A percentile compares a stretch with the other conserved stretches of the same genome.
These are phyloP conservation scores for Drosophila mayri DNA, from an alignment of 1,140 invertebrate species.

Conservation along the genomic window DNA sequence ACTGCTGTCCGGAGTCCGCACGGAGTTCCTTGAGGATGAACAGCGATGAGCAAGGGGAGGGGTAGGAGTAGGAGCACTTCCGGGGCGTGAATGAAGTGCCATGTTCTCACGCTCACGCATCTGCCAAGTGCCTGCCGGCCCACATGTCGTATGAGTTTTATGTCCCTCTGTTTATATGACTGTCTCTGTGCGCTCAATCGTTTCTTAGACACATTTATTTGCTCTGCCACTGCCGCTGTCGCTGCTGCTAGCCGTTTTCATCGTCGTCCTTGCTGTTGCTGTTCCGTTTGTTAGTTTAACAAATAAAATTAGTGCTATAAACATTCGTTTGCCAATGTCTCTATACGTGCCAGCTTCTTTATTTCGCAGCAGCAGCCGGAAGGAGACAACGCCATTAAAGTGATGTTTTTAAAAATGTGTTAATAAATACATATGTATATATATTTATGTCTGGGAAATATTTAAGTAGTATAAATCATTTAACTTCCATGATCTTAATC, in stretches of 20 bases:
- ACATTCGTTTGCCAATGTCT: conserved; percentile 66
- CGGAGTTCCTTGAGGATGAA: neutral
- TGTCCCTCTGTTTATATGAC: conserved; percentile 57
- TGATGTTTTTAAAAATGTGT: conserved; percentile 6
- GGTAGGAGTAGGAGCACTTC: conserved; percentile 20
- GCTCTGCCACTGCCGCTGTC: conserved; percentile 36
- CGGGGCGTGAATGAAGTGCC: conserved; percentile 71
- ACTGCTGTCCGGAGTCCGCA: conserved; percentile 28
- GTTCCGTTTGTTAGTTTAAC: conserved; percentile 68
- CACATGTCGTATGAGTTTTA: conserved; percentile 75
- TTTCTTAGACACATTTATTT: conserved; percentile 73
- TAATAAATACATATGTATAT: conserved; percentile 9
- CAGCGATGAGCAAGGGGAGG: no score
- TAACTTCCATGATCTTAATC: conserved; percentile 10
- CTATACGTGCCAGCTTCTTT: conserved; percentile 13
- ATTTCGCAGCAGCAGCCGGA: neutral
- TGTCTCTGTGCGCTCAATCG: conserved; percentile 51
- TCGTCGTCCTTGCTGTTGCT: conserved; percentile 27
- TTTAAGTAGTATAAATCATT: conserved; percentile 17
- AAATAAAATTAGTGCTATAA: conserved; percentile 81
- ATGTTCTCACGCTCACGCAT: conserved; percentile 76
- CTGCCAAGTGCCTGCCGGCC: conserved; percentile 52
- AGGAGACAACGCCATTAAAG: conserved; percentile 9
- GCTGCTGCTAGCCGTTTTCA: conserved; percentile 13
- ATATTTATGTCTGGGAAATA: neutral